Conservation (phyloP, 2,113 vertebrate genomes). For the Sakesphorus luctuosus region DNA sequence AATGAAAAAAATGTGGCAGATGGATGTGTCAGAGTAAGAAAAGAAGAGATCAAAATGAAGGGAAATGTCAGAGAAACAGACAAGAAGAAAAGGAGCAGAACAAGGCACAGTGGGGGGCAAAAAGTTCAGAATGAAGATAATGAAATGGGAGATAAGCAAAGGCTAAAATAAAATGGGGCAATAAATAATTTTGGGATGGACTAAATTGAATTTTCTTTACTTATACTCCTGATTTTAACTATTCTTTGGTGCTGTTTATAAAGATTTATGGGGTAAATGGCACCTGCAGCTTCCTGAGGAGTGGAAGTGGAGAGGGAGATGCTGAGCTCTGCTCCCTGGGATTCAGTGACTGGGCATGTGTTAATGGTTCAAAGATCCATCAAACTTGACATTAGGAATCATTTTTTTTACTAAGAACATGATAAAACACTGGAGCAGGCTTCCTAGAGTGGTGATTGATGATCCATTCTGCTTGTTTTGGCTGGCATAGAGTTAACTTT, state of each 20-base stretch:
- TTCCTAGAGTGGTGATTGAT: background rate
- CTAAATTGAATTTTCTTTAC: background rate
- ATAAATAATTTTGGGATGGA: background rate
- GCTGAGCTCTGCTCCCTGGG: background rate
- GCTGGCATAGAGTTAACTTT: background rate
- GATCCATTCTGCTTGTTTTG: background rate
- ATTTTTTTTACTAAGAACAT: background rate
- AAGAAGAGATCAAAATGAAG: background rate
- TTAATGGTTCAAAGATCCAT: background rate
- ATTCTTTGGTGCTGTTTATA: background rate
- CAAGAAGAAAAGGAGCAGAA: background rate
- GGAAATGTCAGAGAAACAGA: background rate
- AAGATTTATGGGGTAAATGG: background rate
- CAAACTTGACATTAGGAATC: background rate
- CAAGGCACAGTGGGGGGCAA: background rate
- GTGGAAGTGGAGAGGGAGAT: background rate
- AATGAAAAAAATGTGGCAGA: background rate
- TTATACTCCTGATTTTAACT: background rate
- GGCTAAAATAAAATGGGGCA: background rate
- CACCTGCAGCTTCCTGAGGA: background rate
- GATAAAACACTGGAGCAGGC: background rate
- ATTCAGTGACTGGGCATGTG: rapidly evolving
- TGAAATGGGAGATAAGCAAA: background rate
- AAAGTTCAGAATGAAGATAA: background rate
- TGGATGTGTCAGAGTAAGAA: background rate